Base-by-base conservation (phyloP, 2,113 vertebrate species). In the Tupaia chinensis region DNA sequence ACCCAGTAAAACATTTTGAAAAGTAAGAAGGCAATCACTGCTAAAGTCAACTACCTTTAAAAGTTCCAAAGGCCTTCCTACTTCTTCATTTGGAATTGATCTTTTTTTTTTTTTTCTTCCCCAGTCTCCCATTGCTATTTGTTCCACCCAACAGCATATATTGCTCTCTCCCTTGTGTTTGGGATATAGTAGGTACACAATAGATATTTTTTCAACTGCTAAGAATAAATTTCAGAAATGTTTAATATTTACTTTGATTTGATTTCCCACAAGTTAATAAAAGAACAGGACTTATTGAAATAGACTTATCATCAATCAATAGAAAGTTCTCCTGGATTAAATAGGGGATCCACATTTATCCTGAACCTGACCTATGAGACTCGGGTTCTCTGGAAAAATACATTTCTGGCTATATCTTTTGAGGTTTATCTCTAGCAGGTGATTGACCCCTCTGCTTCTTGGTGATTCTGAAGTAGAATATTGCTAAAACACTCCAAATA, bases 201-300 rank as follows among this genome's bases (percentile, higher is more conserved):
- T 77, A 93, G 58, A 19, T 95, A 19, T 66, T 94, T 61, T 20
- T 73, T 88, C 12, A 80, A 74, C 85, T 10, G 73, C 89, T 61
- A 13, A 0, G 1, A 79, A 61, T 85, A 12, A 27, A 69, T 81
- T 88, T 93, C 53, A 91, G 11, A 44, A 44, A 44, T 44, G 44
- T 61, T 72, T 90, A 87, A 77, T 44, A 72, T 54, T 68, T 85
- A 60, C 19, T 73, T 72, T 63, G 65, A 23, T 73, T 80, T 95
- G 2, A 93, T 44, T 83, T 84, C 53, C 23, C 14, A 79, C 74
- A 74, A 88, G 77, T 9, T 68, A 86, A 83, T 27, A 86, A 82
- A 4, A 81, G 6, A 19, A 65, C n/a, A 93, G 9, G 58, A 74
- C 1, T 78, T 92, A 14, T 25, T 77, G 78, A 87, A 87, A 79